phyloP scores from a whole-genome alignment of 2,888 invertebrate species.

The Cantharis rufa region DNA sequence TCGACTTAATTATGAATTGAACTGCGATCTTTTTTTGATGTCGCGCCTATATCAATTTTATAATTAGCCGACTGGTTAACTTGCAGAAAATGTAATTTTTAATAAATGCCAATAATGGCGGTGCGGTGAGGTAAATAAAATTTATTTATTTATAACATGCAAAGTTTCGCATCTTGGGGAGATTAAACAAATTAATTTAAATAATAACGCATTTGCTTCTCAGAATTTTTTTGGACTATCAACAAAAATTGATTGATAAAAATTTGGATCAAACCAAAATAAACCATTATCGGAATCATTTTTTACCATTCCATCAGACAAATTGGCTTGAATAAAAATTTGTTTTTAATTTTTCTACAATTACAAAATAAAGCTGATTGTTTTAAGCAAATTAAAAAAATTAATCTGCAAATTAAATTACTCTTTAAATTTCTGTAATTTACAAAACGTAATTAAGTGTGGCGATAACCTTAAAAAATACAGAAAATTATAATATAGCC shows the following conservation, averaged over 20 bases:
- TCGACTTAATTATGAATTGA: not conserved
- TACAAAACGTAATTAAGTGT: not conserved
- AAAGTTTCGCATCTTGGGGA: too few species aligned
- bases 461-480: not conserved
- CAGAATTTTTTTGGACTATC: not conserved
- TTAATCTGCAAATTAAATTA: not conserved
- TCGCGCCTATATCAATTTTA: not conserved
- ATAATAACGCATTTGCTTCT: not conserved
- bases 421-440: not conserved
- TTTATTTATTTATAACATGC: too few species aligned
- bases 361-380: too few species aligned
- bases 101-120: too few species aligned
- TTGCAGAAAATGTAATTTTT: too few species aligned
- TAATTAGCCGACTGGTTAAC: too few species aligned
- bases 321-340: not conserved
- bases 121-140: too few species aligned
- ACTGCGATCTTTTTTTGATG: not conserved
- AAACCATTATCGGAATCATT: not conserved
- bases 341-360: not conserved
- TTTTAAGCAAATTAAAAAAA: too few species aligned
- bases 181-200: not conserved
- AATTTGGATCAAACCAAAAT: slow-evolving; percentile 7
- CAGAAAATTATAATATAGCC: not conserved
- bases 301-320: not conserved
- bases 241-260: slow-evolving; percentile 1